Base-by-base conservation (phyloP, 2,113 vertebrate species). In the Tychaedon coryphoeus region DNA sequence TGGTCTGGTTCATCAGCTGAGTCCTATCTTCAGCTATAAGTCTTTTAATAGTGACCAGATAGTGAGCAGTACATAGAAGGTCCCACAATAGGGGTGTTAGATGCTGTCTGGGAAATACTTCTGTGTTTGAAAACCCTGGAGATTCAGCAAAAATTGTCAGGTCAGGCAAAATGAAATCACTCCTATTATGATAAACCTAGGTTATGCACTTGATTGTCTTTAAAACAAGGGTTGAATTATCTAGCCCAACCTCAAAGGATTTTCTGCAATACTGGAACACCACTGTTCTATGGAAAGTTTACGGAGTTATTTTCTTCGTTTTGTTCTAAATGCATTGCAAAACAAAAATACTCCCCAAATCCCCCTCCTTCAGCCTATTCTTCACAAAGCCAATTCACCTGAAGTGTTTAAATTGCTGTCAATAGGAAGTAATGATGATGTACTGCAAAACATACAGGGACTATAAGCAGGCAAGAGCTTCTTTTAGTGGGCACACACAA, bases 391-490 rank as follows among this genome's bases (percentile, higher is more conserved):
- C 36, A 81, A 81, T 94, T 88, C 90, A 77, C 64, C 76, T 84
- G 67, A 93, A 92, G 79, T 11, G 45, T 28, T 93, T 85, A 72
- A 86, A 95, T 76, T 62, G 34, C 56, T 88, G 31, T 70, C 93
- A 75, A 64, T 48, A 86, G 56, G 82, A 92, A 93, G 75, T 14
- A 13, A 71, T 62, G 69, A 88, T 2, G 6, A 70, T 58, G 45
- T 42, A 84, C 79, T 65, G 78, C 67, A 84, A 42, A 95, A 83
- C 79, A 90, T 43, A 48, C 48, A 86, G 64, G 53, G 91, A 71
- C 85, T 74, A 58, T 60, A 94, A 62, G 24, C 51, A 90, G 82
- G 36, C 71, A 85, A 92, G 81, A 86, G 81, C 82, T 95, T 66
- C 84, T 92, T 87, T 71, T 38, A 77, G 72, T 88, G 78, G 72